Conservation (phyloP, 2,797 vertebrate species). For the Sphaeramia orbicularis region DNA sequence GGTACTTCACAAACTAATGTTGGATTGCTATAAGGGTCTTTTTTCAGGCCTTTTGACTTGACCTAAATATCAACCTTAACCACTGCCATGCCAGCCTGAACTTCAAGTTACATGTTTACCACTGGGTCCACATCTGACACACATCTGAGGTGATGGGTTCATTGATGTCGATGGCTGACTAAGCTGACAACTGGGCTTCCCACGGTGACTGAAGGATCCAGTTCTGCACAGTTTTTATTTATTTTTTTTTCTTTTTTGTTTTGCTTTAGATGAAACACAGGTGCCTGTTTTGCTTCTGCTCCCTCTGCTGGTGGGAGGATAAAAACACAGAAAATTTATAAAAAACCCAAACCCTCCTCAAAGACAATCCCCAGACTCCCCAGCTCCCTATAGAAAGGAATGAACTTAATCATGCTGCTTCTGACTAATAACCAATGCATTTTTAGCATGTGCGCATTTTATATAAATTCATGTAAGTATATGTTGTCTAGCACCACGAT, state of each 20-base stretch:
- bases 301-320: slow-evolving; percentile 79
- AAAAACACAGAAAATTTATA: slow-evolving; percentile 62
- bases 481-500: slow-evolving; percentile 51
- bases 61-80: slow-evolving; percentile 14
- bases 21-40: not conserved
- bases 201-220: slow-evolving; percentile 67
- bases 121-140: slow-evolving; percentile 31
- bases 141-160: slow-evolving; percentile 15
- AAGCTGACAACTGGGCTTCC: slow-evolving; percentile 52
- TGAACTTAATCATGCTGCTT: slow-evolving; percentile 84
- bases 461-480: slow-evolving; percentile 67
- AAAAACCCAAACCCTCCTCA: slow-evolving; percentile 57
- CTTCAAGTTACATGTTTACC: slow-evolving; percentile 35
- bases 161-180: slow-evolving; percentile 8
- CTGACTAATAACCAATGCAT: slow-evolving; percentile 82
- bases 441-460: slow-evolving; percentile 83
- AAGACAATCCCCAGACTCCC: slow-evolving; percentile 81
- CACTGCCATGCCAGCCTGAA: slow-evolving; percentile 34
- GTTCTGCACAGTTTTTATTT: slow-evolving; percentile 52
- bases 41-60: slow-evolving; percentile 8
- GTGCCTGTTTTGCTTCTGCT: slow-evolving; percentile 84
- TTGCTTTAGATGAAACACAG: slow-evolving; percentile 84
- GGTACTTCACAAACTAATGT: not conserved
- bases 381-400: slow-evolving; percentile 77
- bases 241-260: slow-evolving; percentile 20